These are phyloP conservation scores for roundworm (Caenorhabditis elegans) DNA, from an alignment of 1,140 invertebrate species.

Conservation along the genomic window DNA sequence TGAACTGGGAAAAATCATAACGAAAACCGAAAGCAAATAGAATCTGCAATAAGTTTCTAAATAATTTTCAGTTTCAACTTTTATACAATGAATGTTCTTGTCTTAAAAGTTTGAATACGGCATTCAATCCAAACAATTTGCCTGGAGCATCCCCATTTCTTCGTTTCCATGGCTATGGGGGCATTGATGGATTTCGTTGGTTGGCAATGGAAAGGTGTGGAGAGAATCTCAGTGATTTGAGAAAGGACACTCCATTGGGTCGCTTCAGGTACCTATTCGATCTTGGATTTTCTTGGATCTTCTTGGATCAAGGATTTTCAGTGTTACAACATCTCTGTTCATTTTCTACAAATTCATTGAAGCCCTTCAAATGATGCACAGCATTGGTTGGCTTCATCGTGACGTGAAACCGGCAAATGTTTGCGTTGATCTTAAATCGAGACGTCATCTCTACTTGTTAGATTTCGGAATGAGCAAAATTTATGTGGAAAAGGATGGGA, in stretches of 20 bases:
- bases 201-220: slow-evolving; percentile 20
- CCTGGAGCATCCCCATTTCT: background rate
- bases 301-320: no score
- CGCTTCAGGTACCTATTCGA: slow-evolving; percentile 21
- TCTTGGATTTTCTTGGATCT: no score
- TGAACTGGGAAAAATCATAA: no score
- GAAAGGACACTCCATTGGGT: background rate
- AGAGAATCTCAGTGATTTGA: background rate
- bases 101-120: slow-evolving; percentile 2
- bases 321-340: slow-evolving; percentile 20
- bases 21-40: no score
- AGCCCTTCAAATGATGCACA: slow-evolving; percentile 40
- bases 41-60: no score
- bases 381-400: slow-evolving; percentile 38
- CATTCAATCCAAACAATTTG: background rate
- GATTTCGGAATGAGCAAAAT: slow-evolving; percentile 32
- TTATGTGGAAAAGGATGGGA: slow-evolving; percentile 33
- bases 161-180: slow-evolving; percentile 11
- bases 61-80: slow-evolving; percentile 9
- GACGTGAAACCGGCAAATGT: slow-evolving; percentile 36
- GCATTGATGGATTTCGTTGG: background rate
- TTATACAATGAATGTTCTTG: background rate
- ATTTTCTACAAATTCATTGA: slow-evolving; percentile 19
- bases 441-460: slow-evolving; percentile 31
- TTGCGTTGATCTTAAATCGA: slow-evolving; percentile 8